Evolutionary conservation across 2,113 vertebrate species (phyloP).

Genomic region (Tylochromis polylepis): DNA sequence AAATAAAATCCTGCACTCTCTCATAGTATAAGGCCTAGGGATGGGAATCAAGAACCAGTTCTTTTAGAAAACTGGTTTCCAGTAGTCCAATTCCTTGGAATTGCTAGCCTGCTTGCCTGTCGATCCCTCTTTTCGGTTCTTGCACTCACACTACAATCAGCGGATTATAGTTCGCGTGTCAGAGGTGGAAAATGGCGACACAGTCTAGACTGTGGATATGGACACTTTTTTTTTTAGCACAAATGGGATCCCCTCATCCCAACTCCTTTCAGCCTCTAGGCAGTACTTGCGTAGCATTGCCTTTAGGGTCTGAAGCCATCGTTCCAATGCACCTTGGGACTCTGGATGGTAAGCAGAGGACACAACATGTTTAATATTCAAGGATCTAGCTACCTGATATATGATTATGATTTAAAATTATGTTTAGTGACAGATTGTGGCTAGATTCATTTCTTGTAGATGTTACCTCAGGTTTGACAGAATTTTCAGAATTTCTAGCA

Average conservation of each 20-base stretch:
- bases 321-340: no score
- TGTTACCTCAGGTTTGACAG: neutral
- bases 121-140: no score
- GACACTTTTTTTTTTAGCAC: no score
- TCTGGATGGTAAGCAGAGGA: no score
- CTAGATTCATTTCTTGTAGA: neutral
- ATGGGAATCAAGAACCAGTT: neutral
- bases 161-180: no score
- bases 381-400: no score
- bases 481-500: neutral
- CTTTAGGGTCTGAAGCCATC: neutral
- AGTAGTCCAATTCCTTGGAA: neutral
- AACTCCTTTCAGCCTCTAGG: neutral
- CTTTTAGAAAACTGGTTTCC: neutral
- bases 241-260: neutral
- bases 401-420: neutral
- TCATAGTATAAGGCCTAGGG: neutral
- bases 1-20: neutral
- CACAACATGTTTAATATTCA: no score
- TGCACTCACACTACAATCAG: no score
- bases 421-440: fast-evolving
- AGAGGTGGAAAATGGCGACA: neutral
- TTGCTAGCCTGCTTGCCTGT: no score
- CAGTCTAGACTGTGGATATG: neutral
- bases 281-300: neutral